Evolutionary conservation across 2,888 invertebrate genomes (phyloP).

Genomic region (Ornithoptera alexandrae): DNA sequence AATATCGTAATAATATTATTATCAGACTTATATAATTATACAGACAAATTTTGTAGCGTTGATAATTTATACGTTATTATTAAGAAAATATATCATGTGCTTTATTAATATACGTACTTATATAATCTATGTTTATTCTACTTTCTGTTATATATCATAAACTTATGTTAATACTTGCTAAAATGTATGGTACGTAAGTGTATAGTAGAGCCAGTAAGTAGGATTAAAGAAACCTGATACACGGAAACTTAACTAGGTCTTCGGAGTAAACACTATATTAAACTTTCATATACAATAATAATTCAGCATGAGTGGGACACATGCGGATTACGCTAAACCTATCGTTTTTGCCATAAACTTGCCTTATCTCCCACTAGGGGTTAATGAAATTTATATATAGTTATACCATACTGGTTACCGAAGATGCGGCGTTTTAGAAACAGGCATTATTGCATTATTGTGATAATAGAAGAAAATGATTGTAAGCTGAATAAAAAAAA

Average conservation of each 20-base stretch:
- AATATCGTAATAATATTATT: no score
- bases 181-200: slow-evolving; percentile 17
- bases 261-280: slow-evolving; percentile 24
- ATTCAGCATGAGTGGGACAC: slow-evolving; percentile 27
- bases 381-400: slow-evolving; percentile 30
- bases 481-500: no score
- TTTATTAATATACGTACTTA: no score
- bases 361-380: slow-evolving; percentile 30
- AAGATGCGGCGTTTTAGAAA: slow-evolving; percentile 7
- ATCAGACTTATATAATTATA: no score
- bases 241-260: slow-evolving; percentile 6
- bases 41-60: no score
- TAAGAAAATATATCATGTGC: no score
- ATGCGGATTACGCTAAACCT: slow-evolving; percentile 31
- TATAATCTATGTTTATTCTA: neutral
- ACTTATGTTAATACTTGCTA: slow-evolving; percentile 10
- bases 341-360: slow-evolving; percentile 31
- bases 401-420: slow-evolving; percentile 21
- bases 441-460: neutral
- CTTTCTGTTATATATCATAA: neutral
- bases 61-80: no score
- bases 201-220: slow-evolving; percentile 12
- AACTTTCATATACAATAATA: slow-evolving; percentile 30
- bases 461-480: neutral
- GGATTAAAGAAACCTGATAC: slow-evolving; percentile 22